phyloP scores from a whole-genome alignment of 2,797 vertebrate genomes.

The Cuniculus paca region DNA sequence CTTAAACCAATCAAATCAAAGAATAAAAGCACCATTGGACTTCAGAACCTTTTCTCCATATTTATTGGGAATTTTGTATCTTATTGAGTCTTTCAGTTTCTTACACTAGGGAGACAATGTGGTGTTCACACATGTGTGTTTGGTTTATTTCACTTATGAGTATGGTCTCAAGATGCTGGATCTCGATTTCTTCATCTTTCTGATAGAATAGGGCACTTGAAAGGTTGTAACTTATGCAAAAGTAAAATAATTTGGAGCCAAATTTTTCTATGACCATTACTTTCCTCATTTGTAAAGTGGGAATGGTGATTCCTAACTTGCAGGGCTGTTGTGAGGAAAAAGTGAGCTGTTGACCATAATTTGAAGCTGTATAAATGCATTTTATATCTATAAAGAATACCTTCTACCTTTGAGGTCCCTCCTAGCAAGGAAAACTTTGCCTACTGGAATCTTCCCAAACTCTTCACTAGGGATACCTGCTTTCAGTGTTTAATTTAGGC shows the following conservation, averaged over 20 bases:
- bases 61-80: too few species aligned
- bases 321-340: conserved; percentile 3
- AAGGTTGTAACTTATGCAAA: neutral
- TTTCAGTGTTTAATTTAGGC: conserved; percentile 95
- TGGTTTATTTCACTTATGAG: too few species aligned
- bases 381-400: conserved; percentile 49
- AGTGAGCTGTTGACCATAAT: conserved; percentile 32
- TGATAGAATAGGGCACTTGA: conserved; percentile 1
- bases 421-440: neutral
- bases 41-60: too few species aligned
- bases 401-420: conserved; percentile 10
- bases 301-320: neutral
- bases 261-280: conserved; percentile 34
- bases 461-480: conserved; percentile 70
- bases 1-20: too few species aligned
- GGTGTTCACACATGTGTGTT: too few species aligned
- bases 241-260: conserved; percentile 58
- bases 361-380: conserved; percentile 45
- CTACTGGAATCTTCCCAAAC: conserved; percentile 32
- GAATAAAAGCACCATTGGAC: too few species aligned
- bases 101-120: too few species aligned
- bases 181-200: conserved; percentile 39
- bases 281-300: conserved; percentile 62
- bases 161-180: too few species aligned
- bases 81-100: too few species aligned